These are phyloP conservation scores for Cataglyphis altisquamis DNA, from an alignment of 2,888 invertebrate genomes.

Conservation along the genomic window DNA sequence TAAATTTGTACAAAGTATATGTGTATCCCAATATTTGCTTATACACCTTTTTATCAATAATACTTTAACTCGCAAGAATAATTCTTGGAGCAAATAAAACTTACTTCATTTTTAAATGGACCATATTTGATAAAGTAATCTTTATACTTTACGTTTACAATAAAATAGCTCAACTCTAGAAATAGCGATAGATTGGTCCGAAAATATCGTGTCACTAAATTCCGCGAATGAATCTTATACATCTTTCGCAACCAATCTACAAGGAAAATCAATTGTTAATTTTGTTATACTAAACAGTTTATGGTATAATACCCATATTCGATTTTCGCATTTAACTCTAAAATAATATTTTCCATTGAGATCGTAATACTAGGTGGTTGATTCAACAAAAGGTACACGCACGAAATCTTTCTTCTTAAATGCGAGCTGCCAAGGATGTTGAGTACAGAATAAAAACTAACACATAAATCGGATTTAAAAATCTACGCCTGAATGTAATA, in stretches of 20 bases:
- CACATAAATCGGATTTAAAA: conserved; percentile 54
- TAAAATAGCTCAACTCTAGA: conserved; percentile 55
- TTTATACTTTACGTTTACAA: not conserved
- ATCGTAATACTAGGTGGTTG: conserved; percentile 81
- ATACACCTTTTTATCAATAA: conserved; percentile 41
- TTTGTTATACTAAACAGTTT: conserved; percentile 62
- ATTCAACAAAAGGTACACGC: conserved; percentile 62
- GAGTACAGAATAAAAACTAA: conserved; percentile 44
- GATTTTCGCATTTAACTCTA: conserved; percentile 71
- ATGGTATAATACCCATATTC: conserved; percentile 74
- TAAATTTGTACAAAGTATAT: conserved; percentile 53
- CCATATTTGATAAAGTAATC: conserved; percentile 15
- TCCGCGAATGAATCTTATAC: not conserved
- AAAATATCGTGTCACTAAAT: conserved; percentile 32
- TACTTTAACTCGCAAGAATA: conserved; percentile 36
- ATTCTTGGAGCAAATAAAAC: conserved; percentile 23
- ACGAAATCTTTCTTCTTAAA: conserved; percentile 48
- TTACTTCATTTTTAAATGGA: conserved; percentile 29
- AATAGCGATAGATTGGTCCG: conserved; percentile 55
- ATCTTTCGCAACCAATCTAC: conserved; percentile 35
- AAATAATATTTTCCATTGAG: conserved; percentile 79
- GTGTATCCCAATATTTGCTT: conserved; percentile 59
- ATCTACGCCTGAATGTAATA: conserved; percentile 39
- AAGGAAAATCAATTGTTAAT: conserved; percentile 40
- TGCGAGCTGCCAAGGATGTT: conserved; percentile 71